Conservation (phyloP, 2,113 vertebrate genomes). For the Benitochromis conjunctus region DNA sequence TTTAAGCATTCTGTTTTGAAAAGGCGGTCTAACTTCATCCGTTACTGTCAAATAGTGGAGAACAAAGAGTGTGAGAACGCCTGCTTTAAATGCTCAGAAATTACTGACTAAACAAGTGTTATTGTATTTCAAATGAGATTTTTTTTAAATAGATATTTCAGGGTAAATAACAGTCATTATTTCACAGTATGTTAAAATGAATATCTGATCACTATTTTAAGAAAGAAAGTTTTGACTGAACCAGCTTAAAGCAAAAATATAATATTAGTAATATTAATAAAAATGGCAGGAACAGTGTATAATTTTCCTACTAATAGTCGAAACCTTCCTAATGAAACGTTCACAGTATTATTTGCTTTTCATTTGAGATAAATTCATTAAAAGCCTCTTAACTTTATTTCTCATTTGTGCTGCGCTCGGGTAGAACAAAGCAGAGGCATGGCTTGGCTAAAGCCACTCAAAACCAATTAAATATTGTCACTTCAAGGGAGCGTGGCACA, state of each 20-base stretch:
- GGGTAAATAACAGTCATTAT: neutral
- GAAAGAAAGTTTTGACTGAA: neutral
- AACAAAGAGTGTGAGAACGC: constrained; percentile 66
- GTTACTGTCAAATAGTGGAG: constrained; percentile 89
- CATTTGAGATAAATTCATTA: constrained; percentile 65
- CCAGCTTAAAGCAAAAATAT: neutral
- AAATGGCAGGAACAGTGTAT: neutral
- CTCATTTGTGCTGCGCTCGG: constrained; percentile 17
- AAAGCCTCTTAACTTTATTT: constrained; percentile 25
- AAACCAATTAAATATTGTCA: constrained; percentile 29
- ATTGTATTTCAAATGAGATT: neutral
- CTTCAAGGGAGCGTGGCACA: neutral
- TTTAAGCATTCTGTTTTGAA: constrained; percentile 81
- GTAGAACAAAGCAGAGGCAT: constrained; percentile 55
- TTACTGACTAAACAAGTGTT: neutral
- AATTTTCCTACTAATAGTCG: neutral
- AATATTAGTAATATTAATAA: neutral
- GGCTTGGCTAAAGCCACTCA: constrained; percentile 43
- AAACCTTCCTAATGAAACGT: constrained; percentile 32
- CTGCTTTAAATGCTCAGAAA: neutral
- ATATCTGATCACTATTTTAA: neutral
- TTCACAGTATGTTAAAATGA: neutral
- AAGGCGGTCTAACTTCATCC: constrained; percentile 84
- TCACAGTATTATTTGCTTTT: constrained; percentile 48
- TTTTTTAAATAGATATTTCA: neutral